Percentiles rank a stretch among this genome's conserved stretches.
These are phyloP conservation scores for Melanotaenia duboulayi DNA, from an alignment of 2,113 vertebrate species.

Conservation along the genomic window DNA sequence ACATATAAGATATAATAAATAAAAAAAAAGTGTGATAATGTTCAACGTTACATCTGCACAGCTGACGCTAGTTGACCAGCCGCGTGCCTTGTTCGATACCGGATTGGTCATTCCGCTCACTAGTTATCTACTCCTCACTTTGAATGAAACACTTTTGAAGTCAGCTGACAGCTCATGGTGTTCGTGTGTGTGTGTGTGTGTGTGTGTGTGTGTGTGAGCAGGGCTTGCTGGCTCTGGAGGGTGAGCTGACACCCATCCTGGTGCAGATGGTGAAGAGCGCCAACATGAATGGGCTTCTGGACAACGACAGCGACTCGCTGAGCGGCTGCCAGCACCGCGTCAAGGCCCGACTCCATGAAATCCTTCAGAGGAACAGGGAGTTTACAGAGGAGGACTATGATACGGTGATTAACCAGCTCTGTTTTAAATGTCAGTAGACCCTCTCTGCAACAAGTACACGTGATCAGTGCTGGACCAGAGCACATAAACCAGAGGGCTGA, in stretches of 20 bases:
- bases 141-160: too few relatives aligned
- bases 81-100: too few relatives aligned
- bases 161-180: not conserved
- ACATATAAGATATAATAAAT: too few relatives aligned
- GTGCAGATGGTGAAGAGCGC: conserved; percentile 99
- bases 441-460: too few relatives aligned
- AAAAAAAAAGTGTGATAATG: too few relatives aligned
- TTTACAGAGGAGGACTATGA: conserved; percentile 92
- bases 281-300: conserved; percentile 98
- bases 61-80: too few relatives aligned
- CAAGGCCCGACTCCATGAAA: conserved; percentile 93
- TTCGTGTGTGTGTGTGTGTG: not conserved
- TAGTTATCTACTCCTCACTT: too few relatives aligned
- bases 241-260: conserved; percentile 96
- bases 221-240: conserved; percentile 96
- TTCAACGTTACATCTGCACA: too few relatives aligned
- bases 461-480: not conserved
- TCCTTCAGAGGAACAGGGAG: conserved; percentile 92
- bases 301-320: conserved; percentile 95
- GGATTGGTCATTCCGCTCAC: too few relatives aligned
- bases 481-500: not conserved
- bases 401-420: conserved; percentile 81
- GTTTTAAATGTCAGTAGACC: not conserved
- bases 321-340: conserved; percentile 96
- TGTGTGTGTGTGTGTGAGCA: conserved; percentile 57